Base-by-base conservation (phyloP, 2,888 invertebrate genomes). In the Archaeoteleia sp. region DNA sequence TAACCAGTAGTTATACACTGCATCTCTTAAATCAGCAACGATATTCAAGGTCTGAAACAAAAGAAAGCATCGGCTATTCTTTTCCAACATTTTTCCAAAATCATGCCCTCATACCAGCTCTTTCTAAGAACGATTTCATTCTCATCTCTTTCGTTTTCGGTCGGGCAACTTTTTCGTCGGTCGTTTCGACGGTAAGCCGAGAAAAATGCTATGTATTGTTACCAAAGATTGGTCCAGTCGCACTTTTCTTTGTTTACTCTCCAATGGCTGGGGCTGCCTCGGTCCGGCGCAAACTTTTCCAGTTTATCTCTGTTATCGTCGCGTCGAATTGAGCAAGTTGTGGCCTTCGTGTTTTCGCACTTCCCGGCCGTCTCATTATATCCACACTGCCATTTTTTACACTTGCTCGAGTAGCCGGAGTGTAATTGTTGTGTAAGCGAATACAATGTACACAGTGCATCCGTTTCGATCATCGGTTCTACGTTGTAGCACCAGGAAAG, bases 1-100 rank as follows among this genome's bases (percentile, higher is more conserved):
- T 65, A 72, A 72, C 74, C 67, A 71, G 58, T 66, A 48, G 65
- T 73, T 72, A 70, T 65, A 75, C 68, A 70, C 54, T 29, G 27
- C 27, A 29, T 8, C 27, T 8, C 5, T 5, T 20, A 20, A 20
- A 20, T 20, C 37, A 70, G 65, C 61, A 62, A 29, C 54, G 53
- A 42, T 46, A 58, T 70, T 49, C 67, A 27, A 57, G 58, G 46
- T 48, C 49, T 49, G 67, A 71, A 70, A 71, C 71, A 71, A 70
- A 67, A 67, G 71, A 65, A 62, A 66, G 67, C 61, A 57, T 60
- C 49, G 57, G 60, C 43, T 20, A 5, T 5, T 20, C 20, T 20
- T 5, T 5, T 4, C 20, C 20, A 20, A 5, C 20, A 5, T 45
- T 30, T 13, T 25, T 10, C 14, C 40, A 9, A 23, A 40, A 23